Conservation (phyloP, 2,113 vertebrate species). For the Equus quagga region DNA sequence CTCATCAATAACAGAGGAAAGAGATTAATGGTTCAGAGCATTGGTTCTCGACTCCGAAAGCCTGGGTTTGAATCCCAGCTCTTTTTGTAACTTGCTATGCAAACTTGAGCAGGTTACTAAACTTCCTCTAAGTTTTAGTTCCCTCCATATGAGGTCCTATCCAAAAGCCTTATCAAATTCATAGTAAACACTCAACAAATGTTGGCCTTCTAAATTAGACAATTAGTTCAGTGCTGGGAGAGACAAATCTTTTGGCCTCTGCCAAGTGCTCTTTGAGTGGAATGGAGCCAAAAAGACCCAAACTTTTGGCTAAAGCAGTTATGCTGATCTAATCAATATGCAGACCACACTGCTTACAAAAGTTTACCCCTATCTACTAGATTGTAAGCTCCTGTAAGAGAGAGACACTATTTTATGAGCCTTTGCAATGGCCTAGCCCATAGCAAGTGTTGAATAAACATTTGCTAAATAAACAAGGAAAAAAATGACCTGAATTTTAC, state of each 20-base stretch:
- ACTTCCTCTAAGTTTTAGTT: background rate
- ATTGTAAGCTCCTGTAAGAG: background rate
- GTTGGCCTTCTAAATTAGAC: background rate
- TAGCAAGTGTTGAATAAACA: background rate
- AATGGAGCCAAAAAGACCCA: background rate
- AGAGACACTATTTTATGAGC: background rate
- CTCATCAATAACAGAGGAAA: background rate
- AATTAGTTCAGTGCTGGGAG: background rate
- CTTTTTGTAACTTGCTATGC: background rate
- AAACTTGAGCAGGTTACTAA: background rate
- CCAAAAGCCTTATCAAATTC: background rate
- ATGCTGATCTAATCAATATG: background rate
- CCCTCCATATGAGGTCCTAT: background rate
- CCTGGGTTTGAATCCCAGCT: background rate
- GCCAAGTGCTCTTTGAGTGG: background rate
- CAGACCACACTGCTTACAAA: background rate
- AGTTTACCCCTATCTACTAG: background rate
- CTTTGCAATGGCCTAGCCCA: background rate
- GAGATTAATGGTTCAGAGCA: background rate
- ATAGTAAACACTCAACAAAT: background rate
- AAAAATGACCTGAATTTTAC: background rate
- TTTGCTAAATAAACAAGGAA: background rate
- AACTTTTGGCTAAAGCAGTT: background rate
- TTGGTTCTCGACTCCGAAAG: background rate
- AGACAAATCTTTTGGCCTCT: background rate